Evolutionary conservation across 2,113 vertebrate species (phyloP).

Genomic region (Peucedramus taeniatus): DNA sequence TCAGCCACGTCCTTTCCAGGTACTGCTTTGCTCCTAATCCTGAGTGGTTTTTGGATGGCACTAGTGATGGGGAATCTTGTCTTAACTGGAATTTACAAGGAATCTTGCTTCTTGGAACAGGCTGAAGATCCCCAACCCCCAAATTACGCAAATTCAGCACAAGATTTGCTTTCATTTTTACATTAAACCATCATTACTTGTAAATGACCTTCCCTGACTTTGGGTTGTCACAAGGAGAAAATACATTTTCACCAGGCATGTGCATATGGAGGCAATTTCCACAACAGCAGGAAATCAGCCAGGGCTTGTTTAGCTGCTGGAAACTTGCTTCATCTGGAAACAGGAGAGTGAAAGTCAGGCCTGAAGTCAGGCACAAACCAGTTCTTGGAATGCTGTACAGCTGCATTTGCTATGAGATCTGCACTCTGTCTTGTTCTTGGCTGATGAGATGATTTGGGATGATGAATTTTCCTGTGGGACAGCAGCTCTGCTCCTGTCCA

Average conservation of each 20-base stretch:
- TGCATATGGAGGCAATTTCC: not conserved
- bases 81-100: not conserved
- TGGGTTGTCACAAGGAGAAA: not conserved
- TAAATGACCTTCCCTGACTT: not conserved
- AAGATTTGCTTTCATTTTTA: not conserved
- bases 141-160: not conserved
- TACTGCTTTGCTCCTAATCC: not conserved
- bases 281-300: not conserved
- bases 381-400: not conserved
- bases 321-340: not conserved
- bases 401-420: not conserved
- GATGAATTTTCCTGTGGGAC: not conserved
- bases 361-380: not conserved
- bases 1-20: accelerated
- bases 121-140: not conserved
- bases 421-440: not conserved
- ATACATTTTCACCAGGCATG: not conserved
- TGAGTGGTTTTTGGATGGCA: not conserved
- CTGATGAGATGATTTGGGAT: not conserved
- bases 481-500: not conserved
- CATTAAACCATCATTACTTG: not conserved
- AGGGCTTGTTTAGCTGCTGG: not conserved
- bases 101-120: not conserved
- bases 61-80: not conserved
- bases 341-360: not conserved